Conservation (phyloP, 2,888 invertebrate genomes). For the Mechanitis messenoides region DNA sequence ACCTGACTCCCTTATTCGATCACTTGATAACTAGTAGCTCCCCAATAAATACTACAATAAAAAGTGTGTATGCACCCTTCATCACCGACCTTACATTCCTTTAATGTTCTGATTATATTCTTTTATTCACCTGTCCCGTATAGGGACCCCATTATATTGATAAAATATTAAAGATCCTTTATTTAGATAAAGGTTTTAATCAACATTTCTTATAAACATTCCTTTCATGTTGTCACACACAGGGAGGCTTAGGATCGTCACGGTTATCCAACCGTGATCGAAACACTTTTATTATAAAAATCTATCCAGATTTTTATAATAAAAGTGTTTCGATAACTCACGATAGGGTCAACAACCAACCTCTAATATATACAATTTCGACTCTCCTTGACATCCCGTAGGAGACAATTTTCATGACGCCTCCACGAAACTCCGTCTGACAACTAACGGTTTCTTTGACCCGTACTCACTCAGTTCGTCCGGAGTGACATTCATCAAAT, state of each 20-base stretch:
- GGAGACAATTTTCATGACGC: conserved; percentile 61
- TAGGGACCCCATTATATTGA: conserved; percentile 46
- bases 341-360: conserved; percentile 41
- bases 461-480: conserved; percentile 47
- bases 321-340: conserved; percentile 36
- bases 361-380: conserved; percentile 48
- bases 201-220: conserved; percentile 19
- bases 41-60: conserved; percentile 37
- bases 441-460: conserved; percentile 62
- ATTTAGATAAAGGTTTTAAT: conserved; percentile 30
- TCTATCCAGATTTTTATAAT: conserved; percentile 24
- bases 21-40: conserved; percentile 56
- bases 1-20: conserved; percentile 60
- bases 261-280: too few species aligned
- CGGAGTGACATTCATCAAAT: conserved; percentile 52
- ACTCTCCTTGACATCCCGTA: conserved; percentile 54
- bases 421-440: conserved; percentile 51
- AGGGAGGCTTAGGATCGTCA: conserved; percentile 14
- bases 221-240: conserved; percentile 15
- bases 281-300: too few species aligned
- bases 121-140: conserved; percentile 64
- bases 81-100: conserved; percentile 55
- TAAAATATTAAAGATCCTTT: conserved; percentile 46
- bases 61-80: conserved; percentile 58
- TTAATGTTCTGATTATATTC: conserved; percentile 47